These are phyloP conservation scores for Chascanopsetta lugubris DNA, from an alignment of 2,113 vertebrate species.

Conservation along the genomic window DNA sequence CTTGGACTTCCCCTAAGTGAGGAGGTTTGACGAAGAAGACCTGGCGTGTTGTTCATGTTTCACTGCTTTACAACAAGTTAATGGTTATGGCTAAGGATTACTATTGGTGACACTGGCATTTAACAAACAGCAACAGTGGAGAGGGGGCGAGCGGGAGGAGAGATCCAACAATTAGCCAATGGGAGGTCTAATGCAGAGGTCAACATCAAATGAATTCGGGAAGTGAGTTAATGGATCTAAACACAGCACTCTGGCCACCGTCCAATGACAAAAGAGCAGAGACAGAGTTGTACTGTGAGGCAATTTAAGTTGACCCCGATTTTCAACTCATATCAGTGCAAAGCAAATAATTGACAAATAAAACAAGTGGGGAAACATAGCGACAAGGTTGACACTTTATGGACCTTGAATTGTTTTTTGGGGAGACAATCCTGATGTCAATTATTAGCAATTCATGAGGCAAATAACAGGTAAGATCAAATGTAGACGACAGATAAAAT, in stretches of 20 bases:
- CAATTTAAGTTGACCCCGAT: background rate
- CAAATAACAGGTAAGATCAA: no score
- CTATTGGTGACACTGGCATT: slow-evolving; percentile 1
- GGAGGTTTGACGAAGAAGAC: background rate
- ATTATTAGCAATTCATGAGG: no score
- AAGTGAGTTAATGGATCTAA: slow-evolving; percentile 6
- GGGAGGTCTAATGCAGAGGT: background rate
- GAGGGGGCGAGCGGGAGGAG: background rate
- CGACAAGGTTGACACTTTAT: no score
- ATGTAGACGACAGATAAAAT: no score
- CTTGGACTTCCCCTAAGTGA: background rate
- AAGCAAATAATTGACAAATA: no score
- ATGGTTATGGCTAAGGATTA: background rate
- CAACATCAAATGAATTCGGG: slow-evolving; percentile 8
- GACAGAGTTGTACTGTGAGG: background rate
- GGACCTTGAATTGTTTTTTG: no score
- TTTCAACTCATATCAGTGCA: no score
- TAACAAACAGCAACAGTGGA: background rate
- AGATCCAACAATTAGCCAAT: slow-evolving; percentile 1
- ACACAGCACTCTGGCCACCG: background rate
- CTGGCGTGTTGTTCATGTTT: background rate
- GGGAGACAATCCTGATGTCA: no score
- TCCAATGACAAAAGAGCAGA: slow-evolving; percentile 2
- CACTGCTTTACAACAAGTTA: background rate
- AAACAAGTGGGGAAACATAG: no score